A percentile compares a stretch with the other conserved stretches of the same genome.
These are phyloP conservation scores for Odobenus rosmarus DNA, from an alignment of 2,113 vertebrate genomes.

Conservation along the genomic window DNA sequence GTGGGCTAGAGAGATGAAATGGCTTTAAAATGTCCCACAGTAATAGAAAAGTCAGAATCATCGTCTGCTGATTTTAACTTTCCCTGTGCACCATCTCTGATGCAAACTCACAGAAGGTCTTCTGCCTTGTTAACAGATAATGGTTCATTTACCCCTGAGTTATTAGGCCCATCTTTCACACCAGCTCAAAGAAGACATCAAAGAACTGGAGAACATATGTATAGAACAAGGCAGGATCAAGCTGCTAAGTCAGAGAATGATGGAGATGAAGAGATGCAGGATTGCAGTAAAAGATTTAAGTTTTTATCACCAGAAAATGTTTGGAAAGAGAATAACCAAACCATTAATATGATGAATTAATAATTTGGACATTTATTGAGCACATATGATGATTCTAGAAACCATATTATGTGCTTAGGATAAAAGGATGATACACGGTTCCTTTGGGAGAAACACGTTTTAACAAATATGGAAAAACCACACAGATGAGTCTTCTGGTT, in stretches of 20 bases:
- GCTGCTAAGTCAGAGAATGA: background rate
- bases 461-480: background rate
- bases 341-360: background rate
- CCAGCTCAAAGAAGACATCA: background rate
- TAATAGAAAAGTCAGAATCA: background rate
- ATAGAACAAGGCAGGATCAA: background rate
- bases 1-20: background rate
- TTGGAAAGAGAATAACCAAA: background rate
- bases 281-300: background rate
- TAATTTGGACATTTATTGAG: background rate
- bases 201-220: background rate
- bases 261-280: background rate
- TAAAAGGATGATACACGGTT: background rate
- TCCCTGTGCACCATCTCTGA: background rate
- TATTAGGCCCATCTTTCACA: background rate
- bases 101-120: background rate
- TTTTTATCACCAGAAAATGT: background rate
- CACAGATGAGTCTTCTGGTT: background rate
- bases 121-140: background rate
- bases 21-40: background rate
- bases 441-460: background rate
- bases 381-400: background rate
- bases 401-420: background rate
- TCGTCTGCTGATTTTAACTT: background rate
- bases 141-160: background rate